Base-by-base conservation (phyloP, 2,888 invertebrate genomes). In the Fragum whitleyi region DNA sequence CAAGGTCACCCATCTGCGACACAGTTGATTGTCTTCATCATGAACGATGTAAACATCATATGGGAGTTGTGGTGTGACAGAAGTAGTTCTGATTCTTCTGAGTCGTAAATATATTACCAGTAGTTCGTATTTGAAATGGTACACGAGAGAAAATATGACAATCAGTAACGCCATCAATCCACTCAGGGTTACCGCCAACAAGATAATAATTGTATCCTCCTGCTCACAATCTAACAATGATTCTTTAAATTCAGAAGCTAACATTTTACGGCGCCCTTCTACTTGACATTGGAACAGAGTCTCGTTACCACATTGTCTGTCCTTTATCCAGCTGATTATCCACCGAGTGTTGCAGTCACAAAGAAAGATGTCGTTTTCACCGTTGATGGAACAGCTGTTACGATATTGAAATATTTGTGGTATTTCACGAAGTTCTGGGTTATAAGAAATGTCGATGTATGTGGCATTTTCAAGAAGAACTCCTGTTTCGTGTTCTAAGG, bases 11-110 rank as follows among this genome's bases (percentile, higher is more conserved):
- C 78, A 82, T 11, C 21, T 16, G 16, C 55, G 61, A 14, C 65
- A 28, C 29, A 23, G 19, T 6, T 62, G 59, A 32, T 82, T 71
- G 1, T 57, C 59, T 9, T 82, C 82, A 72, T 79, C 75, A 29
- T 76, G 76, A 19, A 76, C 69, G 16, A 79, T 21, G 14, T 75
- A 72, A 11, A 79, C 76, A 68, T 82, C 82, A 51, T 82, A 73
- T 21, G 23, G 9, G n/a, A 53, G 51, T n/a, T 29, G 7, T 26
- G 75, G 70, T 9, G 32, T 5, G 6, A 65, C 23, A 0, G 39
- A 36, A 7, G 59, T 2, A 19, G 61, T 74, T n/a, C 26, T 53
- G 3, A 28, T 62, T 36, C n/a, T 39, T n/a, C 69, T 61, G 11
- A 69, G n/a, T 16, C 73, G 26, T 32, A 73, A 51, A n/a, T 36